A percentile compares a stretch with the other conserved stretches of the same genome.
Evolutionary conservation across 2,888 invertebrate species (phyloP).

Genomic region (Tribolium freemani): DNA sequence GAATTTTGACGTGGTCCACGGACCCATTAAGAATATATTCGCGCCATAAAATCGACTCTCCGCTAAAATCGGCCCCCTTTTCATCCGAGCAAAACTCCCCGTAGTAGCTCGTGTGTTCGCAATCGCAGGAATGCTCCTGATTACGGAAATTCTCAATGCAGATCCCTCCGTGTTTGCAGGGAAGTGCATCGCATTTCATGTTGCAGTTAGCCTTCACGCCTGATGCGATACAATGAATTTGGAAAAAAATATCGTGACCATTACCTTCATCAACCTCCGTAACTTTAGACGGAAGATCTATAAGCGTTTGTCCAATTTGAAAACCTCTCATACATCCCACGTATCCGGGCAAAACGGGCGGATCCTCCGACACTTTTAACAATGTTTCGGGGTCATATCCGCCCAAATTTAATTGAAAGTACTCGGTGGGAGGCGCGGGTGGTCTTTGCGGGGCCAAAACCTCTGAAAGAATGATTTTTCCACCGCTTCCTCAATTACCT

Average conservation of each 20-base stretch:
- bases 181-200: constrained; percentile 90
- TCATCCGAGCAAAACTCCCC: constrained; percentile 91
- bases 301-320: constrained; percentile 84
- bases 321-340: constrained; percentile 90
- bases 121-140: constrained; percentile 89
- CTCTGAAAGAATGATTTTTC: constrained; percentile 72
- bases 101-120: constrained; percentile 90
- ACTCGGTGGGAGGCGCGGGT: constrained; percentile 89
- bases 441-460: constrained; percentile 90
- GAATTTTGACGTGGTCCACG: constrained; percentile 84
- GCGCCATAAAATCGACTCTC: constrained; percentile 85
- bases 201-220: constrained; percentile 87
- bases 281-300: constrained; percentile 83
- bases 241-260: constrained; percentile 29
- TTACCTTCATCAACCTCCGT: constrained; percentile 77
- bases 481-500: neutral
- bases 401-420: constrained; percentile 90
- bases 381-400: constrained; percentile 85
- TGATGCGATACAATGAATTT: constrained; percentile 9
- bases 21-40: constrained; percentile 81
- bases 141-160: constrained; percentile 91
- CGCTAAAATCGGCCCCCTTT: constrained; percentile 91
- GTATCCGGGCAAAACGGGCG: constrained; percentile 77
- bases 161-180: constrained; percentile 89
- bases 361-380: constrained; percentile 71